Evolutionary conservation across 2,888 invertebrate species (phyloP), one percentile per base, ranked within the genome.

Genomic region (Scelioninae gen. 2): DNA sequence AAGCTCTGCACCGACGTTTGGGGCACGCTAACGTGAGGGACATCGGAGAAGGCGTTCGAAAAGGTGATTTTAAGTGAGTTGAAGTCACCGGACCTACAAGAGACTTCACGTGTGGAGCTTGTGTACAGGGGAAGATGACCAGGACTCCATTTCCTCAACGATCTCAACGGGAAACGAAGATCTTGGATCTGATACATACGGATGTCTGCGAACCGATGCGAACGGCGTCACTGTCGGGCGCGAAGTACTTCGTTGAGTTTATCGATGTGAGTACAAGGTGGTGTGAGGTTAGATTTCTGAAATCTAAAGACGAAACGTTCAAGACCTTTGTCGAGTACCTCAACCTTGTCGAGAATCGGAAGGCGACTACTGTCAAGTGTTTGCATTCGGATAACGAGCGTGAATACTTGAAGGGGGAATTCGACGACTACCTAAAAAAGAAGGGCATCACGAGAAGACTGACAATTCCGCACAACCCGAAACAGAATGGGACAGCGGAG

Each of bases 1-100:
- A 52, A 11, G 1, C 43, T 11, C 7, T 65, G 6, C 67, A 73
- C 22, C 22, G 31, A 2, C 31, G 31, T 31, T 6, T 31, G 31
- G 31, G 31, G 9, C 31, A 31, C 9, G 3, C 9, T 2, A 31
- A 31, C 9, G 9, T 9, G 31, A 31, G 31, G 9, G 31, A 31
- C 31, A 2, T 31, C 10, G 10, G 2, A 7, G 31, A 31, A 9
- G 31, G 5, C 31, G 31, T 9, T 31, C 31, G 31, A 6, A 4
- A 9, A 6, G 31, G 9, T 31, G 9, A 31, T 6, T 22, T 22
- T 22, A 5, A 22, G 5, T 22, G 5, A 2, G 22, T 22, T 2
- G 3, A 5, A 22, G 22, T 22, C 22, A 2, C n/a, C n/a, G n/a
- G n/a, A n/a, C 4, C 25, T 3, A 25, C 25, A 25, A 4, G 3